Conservation (phyloP, 2,797 vertebrate genomes). For the Nasua narica region DNA sequence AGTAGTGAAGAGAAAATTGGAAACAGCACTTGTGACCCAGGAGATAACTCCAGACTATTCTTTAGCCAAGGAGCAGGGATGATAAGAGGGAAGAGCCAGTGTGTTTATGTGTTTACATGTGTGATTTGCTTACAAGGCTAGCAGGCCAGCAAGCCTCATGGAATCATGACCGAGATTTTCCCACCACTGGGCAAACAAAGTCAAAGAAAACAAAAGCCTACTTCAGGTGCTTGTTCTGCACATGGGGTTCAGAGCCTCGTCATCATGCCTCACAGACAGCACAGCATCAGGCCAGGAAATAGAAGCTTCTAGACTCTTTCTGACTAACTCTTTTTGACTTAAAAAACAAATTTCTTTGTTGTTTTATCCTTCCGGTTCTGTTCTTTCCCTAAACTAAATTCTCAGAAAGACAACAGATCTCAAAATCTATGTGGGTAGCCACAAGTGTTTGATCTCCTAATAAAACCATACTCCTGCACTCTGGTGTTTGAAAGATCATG, state of each 20-base stretch:
- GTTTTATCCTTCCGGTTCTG: neutral
- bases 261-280: neutral
- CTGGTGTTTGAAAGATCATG: neutral
- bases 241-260: neutral
- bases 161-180: neutral
- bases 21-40: neutral
- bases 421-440: neutral
- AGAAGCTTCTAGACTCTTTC: neutral
- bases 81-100: neutral
- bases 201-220: neutral
- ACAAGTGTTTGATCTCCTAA: neutral
- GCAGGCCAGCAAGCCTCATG: neutral
- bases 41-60: neutral
- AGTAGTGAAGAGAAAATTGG: neutral
- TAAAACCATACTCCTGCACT: neutral
- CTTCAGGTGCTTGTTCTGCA: neutral
- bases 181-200: neutral
- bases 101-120: neutral
- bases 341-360: neutral
- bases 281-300: neutral
- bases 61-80: neutral
- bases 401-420: neutral
- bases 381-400: conserved; percentile 14
- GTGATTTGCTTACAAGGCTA: neutral
- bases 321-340: neutral